Conservation (phyloP, 1,140 invertebrate species). For the Teleogryllus occipitalis region DNA sequence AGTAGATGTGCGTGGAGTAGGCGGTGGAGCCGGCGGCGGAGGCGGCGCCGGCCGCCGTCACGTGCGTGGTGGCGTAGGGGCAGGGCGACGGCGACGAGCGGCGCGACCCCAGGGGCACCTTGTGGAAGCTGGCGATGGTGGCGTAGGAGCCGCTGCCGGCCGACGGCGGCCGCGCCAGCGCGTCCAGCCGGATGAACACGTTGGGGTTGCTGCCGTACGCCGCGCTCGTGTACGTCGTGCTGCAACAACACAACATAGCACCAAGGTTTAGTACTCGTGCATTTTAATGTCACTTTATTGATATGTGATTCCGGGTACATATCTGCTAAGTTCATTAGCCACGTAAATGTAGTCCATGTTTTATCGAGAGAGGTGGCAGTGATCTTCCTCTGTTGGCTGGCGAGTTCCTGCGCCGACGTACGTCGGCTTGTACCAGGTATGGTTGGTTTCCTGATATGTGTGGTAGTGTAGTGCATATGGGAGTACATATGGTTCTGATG, state of each 20-base stretch:
- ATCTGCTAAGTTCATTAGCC: too few relatives aligned
- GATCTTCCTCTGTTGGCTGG: too few relatives aligned
- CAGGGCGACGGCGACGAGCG: constrained; percentile 54
- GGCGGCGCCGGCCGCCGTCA: constrained; percentile 34
- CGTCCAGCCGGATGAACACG: constrained; percentile 59
- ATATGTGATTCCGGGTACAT: too few relatives aligned
- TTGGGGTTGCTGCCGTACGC: constrained; percentile 61
- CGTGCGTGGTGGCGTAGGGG: constrained; percentile 55
- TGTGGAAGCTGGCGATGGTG: constrained; percentile 67
- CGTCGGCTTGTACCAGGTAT: too few relatives aligned
- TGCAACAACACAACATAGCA: constrained; percentile 27
- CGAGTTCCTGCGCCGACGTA: too few relatives aligned
- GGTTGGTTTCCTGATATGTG: too few relatives aligned
- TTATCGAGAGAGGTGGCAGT: too few relatives aligned
- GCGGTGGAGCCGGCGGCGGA: not conserved
- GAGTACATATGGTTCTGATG: too few relatives aligned
- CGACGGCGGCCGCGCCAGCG: constrained; percentile 49
- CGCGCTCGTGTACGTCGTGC: constrained; percentile 57
- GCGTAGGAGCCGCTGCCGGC: constrained; percentile 69
- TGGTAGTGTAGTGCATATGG: too few relatives aligned
- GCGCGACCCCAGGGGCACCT: constrained; percentile 43
- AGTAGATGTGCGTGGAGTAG: constrained; percentile 41
- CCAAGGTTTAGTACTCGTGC: too few relatives aligned
- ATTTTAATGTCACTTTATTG: too few relatives aligned
- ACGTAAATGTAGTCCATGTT: too few relatives aligned